Percentiles rank a stretch among this genome's conserved stretches.
Evolutionary conservation across 2,797 vertebrate species (phyloP).

Genomic region (Xiphophorus birchmanni): DNA sequence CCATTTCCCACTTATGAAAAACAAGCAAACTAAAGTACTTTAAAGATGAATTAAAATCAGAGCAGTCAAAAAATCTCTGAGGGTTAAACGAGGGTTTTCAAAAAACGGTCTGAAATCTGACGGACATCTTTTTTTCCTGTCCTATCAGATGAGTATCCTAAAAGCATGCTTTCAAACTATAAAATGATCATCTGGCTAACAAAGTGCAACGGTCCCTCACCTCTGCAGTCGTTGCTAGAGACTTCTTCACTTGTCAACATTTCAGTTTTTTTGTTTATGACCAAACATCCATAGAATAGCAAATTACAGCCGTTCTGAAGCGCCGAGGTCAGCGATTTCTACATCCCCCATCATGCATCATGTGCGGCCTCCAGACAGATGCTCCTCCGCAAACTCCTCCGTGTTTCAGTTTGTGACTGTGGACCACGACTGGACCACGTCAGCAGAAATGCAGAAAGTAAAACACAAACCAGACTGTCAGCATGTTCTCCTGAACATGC

Average conservation of each 20-base stretch:
- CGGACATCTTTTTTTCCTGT: too few species aligned
- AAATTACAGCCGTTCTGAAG: not conserved
- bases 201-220: not conserved
- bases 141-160: too few species aligned
- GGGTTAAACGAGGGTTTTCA: not conserved
- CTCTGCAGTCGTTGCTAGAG: too few species aligned
- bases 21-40: not conserved
- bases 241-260: not conserved
- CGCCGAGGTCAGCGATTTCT: not conserved
- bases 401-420: not conserved
- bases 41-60: not conserved
- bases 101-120: not conserved
- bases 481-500: not conserved
- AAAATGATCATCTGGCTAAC: not conserved
- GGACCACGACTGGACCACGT: not conserved
- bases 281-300: not conserved
- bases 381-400: constrained; percentile 2
- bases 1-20: too few species aligned
- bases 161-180: not conserved
- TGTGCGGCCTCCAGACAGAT: not conserved
- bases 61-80: not conserved
- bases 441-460: not conserved
- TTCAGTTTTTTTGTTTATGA: not conserved
- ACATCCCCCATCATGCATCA: not conserved
- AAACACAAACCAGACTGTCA: not conserved